A percentile compares a stretch with the other conserved stretches of the same genome.
These are phyloP conservation scores for Colaptes auratus DNA, from an alignment of 2,113 vertebrate genomes.

Conservation along the genomic window DNA sequence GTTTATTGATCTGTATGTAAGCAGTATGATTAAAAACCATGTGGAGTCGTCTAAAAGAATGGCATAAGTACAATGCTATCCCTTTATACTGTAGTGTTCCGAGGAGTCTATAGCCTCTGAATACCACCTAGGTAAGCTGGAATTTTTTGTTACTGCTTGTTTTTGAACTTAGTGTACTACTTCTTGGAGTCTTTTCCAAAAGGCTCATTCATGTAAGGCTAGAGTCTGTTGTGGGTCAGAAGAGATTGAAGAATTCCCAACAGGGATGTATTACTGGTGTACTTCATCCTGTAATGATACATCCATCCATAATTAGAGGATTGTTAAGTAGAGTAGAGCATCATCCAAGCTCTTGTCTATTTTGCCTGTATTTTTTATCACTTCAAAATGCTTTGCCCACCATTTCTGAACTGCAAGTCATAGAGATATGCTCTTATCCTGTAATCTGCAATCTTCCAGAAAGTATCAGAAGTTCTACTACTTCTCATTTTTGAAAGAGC, in stretches of 20 bases:
- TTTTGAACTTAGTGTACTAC: constrained; percentile 27
- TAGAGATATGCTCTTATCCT: background rate
- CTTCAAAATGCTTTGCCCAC: constrained; percentile 35
- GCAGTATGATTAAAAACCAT: constrained; percentile 10
- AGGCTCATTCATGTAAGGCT: constrained; percentile 47
- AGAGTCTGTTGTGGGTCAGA: constrained; percentile 45
- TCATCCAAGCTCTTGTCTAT: constrained; percentile 50
- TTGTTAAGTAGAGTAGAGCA: constrained; percentile 44
- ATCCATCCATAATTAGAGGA: constrained; percentile 54
- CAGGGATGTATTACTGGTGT: constrained; percentile 57
- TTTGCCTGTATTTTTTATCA: constrained; percentile 45
- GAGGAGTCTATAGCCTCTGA: constrained; percentile 61
- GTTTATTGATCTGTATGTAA: constrained; percentile 14
- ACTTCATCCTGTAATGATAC: constrained; percentile 54
- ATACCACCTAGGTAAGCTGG: constrained; percentile 61
- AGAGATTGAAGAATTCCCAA: constrained; percentile 34
- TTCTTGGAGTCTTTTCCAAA: constrained; percentile 34
- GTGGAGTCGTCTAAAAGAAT: constrained; percentile 21
- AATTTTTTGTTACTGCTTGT: constrained; percentile 56
- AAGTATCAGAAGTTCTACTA: constrained; percentile 14
- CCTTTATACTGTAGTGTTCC: constrained; percentile 70
- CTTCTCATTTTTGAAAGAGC: constrained; percentile 27
- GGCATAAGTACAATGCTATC: constrained; percentile 55
- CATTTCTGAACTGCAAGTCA: constrained; percentile 30
- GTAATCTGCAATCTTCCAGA: constrained; percentile 30